Evolutionary conservation across 2,888 invertebrate species (phyloP).

Genomic region (Pachydiplax longipennis): DNA sequence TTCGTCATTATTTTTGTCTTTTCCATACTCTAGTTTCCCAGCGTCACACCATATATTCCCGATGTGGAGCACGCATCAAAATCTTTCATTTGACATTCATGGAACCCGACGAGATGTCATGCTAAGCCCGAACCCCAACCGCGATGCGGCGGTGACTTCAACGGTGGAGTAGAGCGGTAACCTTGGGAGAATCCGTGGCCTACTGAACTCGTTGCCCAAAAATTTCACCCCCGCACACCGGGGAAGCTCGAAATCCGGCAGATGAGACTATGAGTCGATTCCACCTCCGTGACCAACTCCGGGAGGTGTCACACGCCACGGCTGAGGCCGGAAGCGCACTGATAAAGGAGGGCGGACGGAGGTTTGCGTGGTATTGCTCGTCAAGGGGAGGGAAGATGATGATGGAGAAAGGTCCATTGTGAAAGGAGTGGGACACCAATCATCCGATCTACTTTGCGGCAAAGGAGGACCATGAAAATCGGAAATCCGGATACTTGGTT

Average conservation of each 20-base stretch:
- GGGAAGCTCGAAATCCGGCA: slow-evolving; percentile 20
- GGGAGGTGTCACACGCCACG: neutral
- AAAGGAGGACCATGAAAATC: too few species aligned
- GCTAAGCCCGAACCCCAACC: neutral
- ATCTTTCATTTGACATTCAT: too few species aligned
- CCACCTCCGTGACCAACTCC: neutral
- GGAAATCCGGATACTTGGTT: too few species aligned
- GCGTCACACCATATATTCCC: too few species aligned
- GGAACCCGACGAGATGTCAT: neutral
- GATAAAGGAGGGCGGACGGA: neutral
- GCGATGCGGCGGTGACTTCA: neutral
- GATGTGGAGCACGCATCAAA: too few species aligned
- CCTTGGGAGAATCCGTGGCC: slow-evolving; percentile 31
- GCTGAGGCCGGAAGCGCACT: neutral
- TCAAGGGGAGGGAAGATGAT: neutral
- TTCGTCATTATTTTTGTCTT: too few species aligned
- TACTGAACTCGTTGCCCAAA: slow-evolving; percentile 43
- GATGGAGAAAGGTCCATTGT: neutral
- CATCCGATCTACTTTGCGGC: too few species aligned
- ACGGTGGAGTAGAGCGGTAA: slow-evolving; percentile 4
- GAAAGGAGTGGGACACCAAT: too few species aligned
- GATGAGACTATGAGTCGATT: neutral
- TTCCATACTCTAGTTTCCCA: too few species aligned
- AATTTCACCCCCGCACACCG: slow-evolving; percentile 29
- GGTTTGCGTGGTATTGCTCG: slow-evolving; percentile 16